Conservation (phyloP, 2,888 invertebrate species). For the Eupsilia transversa region DNA sequence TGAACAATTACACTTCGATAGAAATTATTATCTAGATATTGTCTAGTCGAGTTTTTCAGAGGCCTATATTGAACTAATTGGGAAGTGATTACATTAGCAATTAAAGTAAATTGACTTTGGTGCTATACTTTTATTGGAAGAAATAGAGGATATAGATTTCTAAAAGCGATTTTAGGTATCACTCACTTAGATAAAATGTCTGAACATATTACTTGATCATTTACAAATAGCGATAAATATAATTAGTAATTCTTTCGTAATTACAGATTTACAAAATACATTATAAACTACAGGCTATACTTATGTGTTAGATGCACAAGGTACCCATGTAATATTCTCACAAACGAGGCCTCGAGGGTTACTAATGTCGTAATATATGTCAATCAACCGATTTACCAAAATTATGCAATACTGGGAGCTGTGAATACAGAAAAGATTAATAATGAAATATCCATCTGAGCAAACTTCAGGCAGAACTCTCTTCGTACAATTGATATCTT, state of each 20-base stretch:
- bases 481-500: constrained; percentile 46
- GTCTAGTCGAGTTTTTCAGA: constrained; percentile 61
- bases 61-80: constrained; percentile 49
- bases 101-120: constrained; percentile 46
- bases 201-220: not conserved
- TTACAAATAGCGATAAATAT: not conserved
- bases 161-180: constrained; percentile 1
- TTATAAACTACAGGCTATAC: not conserved
- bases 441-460: constrained; percentile 25
- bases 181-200: not conserved
- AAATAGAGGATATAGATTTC: constrained; percentile 11
- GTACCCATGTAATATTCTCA: constrained; percentile 13
- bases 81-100: constrained; percentile 45
- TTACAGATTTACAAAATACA: not conserved
- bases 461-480: constrained; percentile 20
- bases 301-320: not conserved
- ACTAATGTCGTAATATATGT: constrained; percentile 19
- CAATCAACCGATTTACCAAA: constrained; percentile 42
- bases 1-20: constrained; percentile 75
- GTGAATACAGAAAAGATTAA: constrained; percentile 27
- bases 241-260: not conserved
- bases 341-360: not conserved
- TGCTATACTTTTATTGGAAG: constrained; percentile 23
- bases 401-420: constrained; percentile 2
- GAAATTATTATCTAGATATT: constrained; percentile 64